A percentile compares a stretch with the other conserved stretches of the same genome.
These are phyloP conservation scores for Phycodurus eques DNA, from an alignment of 2,113 vertebrate genomes.

Conservation along the genomic window DNA sequence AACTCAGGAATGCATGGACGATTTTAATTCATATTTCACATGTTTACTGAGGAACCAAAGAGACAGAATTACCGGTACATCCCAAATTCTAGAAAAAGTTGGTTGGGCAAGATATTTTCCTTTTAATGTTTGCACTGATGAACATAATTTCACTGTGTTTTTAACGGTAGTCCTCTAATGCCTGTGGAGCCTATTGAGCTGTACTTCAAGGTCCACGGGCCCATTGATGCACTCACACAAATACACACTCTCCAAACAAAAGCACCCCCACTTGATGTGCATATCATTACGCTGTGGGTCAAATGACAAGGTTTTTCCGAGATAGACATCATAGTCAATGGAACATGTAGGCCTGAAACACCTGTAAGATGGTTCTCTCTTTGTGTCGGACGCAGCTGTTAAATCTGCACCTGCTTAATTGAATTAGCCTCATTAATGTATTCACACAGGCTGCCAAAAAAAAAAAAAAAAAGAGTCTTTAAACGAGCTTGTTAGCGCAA, in stretches of 20 bases:
- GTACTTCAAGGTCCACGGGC: constrained; percentile 52
- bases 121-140: constrained; percentile 23
- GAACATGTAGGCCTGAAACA: constrained; percentile 55
- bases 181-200: constrained; percentile 51
- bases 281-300: constrained; percentile 68
- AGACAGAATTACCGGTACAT: too few species aligned
- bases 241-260: constrained; percentile 21
- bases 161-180: constrained; percentile 51
- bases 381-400: constrained; percentile 69
- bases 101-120: too few species aligned
- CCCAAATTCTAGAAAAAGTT: too few species aligned
- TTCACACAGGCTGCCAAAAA: constrained; percentile 76
- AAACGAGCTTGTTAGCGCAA: constrained; percentile 79
- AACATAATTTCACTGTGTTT: constrained; percentile 53
- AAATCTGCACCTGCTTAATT: constrained; percentile 81
- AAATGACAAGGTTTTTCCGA: constrained; percentile 64
- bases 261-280: constrained; percentile 59
- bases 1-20: too few species aligned
- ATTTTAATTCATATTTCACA: too few species aligned
- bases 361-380: constrained; percentile 64
- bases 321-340: constrained; percentile 65
- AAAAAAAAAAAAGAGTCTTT: constrained; percentile 55
- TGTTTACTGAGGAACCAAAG: too few species aligned
- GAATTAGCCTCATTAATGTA: constrained; percentile 79
- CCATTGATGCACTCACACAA: constrained; percentile 48